Conservation (phyloP, 30 jellyfish, hydroid and myxozoan species). For the Mastigias papua region DNA sequence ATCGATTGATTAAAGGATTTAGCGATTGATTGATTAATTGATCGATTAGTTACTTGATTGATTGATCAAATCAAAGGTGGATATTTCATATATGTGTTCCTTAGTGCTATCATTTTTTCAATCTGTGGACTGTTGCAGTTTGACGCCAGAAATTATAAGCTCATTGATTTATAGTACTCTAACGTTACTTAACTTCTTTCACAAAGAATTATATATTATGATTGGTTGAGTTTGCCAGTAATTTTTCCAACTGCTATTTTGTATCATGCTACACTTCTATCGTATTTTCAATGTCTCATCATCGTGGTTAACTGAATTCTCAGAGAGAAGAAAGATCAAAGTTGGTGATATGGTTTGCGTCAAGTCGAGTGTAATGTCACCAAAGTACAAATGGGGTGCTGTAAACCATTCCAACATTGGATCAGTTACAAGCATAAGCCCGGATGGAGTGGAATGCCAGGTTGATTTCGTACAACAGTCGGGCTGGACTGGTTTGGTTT, state of each 20-base stretch:
- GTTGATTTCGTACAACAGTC: slow-evolving; percentile 63
- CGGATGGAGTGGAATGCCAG: slow-evolving; percentile 66
- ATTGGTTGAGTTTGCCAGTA: not conserved
- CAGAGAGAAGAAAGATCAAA: slow-evolving; percentile 20
- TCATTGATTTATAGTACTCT: no score
- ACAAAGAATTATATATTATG: no score
- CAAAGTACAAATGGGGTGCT: slow-evolving; percentile 81
- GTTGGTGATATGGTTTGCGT: slow-evolving; percentile 73
- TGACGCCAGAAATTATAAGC: no score
- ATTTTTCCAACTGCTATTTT: no score
- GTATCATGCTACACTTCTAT: no score
- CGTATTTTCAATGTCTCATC: no score
- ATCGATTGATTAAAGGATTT: not conserved
- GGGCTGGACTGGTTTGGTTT: slow-evolving; percentile 79
- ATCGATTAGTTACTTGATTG: not conserved
- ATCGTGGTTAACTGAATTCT: no score
- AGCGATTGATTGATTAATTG: not conserved
- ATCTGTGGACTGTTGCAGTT: no score
- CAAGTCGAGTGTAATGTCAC: slow-evolving; percentile 42
- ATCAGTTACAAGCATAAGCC: slow-evolving; percentile 52
- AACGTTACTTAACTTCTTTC: no score
- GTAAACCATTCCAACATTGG: slow-evolving; percentile 65
- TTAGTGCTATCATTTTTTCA: no score
- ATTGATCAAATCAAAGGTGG: not conserved
- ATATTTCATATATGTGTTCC: no score